phyloP scores from a whole-genome alignment of 2,113 vertebrate species.

The Nerophis ophidion region DNA sequence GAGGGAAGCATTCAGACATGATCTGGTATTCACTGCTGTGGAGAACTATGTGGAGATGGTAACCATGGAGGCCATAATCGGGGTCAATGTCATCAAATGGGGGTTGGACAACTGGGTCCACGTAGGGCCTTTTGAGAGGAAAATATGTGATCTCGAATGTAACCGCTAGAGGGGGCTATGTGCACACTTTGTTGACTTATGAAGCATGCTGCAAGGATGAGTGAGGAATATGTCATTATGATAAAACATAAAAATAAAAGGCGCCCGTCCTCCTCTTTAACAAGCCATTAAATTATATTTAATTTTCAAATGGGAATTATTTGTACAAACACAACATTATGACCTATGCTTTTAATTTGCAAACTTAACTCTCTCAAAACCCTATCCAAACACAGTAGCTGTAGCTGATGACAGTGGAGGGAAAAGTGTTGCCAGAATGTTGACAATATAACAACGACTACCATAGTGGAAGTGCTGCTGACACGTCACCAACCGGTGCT shows the following conservation, averaged over 20 bases:
- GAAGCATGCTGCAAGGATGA: not conserved
- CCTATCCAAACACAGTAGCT: not conserved
- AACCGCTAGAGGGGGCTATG: slow-evolving; percentile 67
- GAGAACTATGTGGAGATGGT: slow-evolving; percentile 78
- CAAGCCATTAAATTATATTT: not conserved
- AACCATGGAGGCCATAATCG: slow-evolving; percentile 81
- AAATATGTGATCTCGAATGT: slow-evolving; percentile 2
- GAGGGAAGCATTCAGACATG: slow-evolving; percentile 73
- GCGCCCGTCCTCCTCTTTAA: not conserved
- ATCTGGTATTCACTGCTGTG: slow-evolving; percentile 67
- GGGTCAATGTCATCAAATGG: slow-evolving; percentile 76
- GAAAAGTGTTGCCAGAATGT: not conserved
- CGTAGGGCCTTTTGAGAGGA: slow-evolving; percentile 60
- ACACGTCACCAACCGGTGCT: slow-evolving; percentile 9
- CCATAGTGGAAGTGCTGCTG: not conserved
- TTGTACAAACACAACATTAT: not conserved
- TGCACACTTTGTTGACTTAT: slow-evolving; percentile 18
- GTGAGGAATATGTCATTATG: not conserved
- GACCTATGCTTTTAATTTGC: not conserved
- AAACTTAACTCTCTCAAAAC: not conserved
- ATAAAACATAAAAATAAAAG: too few relatives aligned
- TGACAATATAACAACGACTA: slow-evolving; percentile 1
- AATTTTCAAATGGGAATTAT: not conserved
- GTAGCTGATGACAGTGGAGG: slow-evolving; percentile 3
- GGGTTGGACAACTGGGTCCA: slow-evolving; percentile 45